These are phyloP conservation scores for Drosophila pandora DNA, from an alignment of 1,140 invertebrate species.

Conservation along the genomic window DNA sequence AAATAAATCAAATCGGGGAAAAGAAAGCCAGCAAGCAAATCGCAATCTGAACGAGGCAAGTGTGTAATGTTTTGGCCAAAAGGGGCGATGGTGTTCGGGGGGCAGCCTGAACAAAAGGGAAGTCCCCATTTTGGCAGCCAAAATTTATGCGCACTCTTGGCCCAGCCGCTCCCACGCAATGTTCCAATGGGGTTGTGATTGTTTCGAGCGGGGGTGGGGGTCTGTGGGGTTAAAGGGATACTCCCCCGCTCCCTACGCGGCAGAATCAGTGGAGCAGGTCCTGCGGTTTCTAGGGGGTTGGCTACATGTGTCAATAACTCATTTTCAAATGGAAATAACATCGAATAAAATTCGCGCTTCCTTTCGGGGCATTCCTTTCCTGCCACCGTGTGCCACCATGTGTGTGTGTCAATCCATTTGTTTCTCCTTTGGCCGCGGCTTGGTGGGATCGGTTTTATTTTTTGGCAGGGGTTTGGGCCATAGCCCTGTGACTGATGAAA, in stretches of 20 bases:
- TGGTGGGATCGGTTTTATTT: not conserved
- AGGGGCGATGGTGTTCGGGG: not conserved
- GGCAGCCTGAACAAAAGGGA: conserved; percentile 53
- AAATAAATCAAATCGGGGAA: conserved; percentile 81
- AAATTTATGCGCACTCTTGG: conserved; percentile 73
- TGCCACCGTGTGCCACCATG: conserved; percentile 30
- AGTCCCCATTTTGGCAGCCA: conserved; percentile 50
- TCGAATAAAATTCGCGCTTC: conserved; percentile 80
- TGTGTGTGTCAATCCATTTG: conserved; percentile 58
- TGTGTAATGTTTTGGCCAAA: conserved; percentile 40
- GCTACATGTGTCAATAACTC: conserved; percentile 74
- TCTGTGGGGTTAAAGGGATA: not conserved
- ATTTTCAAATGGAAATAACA: conserved; percentile 81
- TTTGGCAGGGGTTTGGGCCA: conserved; percentile 19
- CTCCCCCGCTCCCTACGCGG: not conserved
- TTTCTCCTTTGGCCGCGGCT: conserved; percentile 8
- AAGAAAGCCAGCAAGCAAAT: conserved; percentile 75
- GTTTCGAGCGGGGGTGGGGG: conserved; percentile 11
- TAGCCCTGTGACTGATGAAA: conserved; percentile 77
- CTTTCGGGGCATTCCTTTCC: conserved; percentile 21
- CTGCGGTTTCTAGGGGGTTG: conserved; percentile 56
- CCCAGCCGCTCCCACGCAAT: conserved; percentile 66
- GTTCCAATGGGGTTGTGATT: conserved; percentile 10
- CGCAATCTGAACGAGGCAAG: conserved; percentile 65
- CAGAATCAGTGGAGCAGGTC: conserved; percentile 12